These are phyloP conservation scores for Ranitomeya imitator DNA, from an alignment of 2,113 vertebrate genomes.

Conservation along the genomic window DNA sequence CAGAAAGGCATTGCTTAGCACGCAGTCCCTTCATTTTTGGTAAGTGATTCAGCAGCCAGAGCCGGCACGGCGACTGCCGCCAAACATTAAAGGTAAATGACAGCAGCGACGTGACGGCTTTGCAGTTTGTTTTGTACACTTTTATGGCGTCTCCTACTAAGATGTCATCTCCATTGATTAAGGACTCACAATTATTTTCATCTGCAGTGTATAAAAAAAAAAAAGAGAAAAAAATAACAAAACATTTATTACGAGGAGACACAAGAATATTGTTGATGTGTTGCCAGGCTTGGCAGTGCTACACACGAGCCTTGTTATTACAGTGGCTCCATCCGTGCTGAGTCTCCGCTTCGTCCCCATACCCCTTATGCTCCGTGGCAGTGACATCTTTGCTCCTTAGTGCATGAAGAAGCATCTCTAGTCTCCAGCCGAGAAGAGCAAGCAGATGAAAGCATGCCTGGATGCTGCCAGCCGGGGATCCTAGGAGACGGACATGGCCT, in stretches of 20 bases:
- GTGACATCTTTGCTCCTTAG: constrained; percentile 63
- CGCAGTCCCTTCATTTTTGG: not conserved
- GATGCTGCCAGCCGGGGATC: constrained; percentile 75
- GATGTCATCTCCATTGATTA: constrained; percentile 50
- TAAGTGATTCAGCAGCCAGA: not conserved
- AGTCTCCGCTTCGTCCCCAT: constrained; percentile 60
- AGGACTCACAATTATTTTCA: constrained; percentile 21
- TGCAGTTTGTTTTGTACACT: not conserved
- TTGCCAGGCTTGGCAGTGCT: constrained; percentile 52
- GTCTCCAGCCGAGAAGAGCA: constrained; percentile 75
- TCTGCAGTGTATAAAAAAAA: constrained; percentile 20
- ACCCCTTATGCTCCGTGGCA: constrained; percentile 67
- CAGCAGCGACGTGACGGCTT: not conserved
- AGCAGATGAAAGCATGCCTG: constrained; percentile 90
- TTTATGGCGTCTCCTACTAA: constrained; percentile 7
- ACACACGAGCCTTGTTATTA: constrained; percentile 50
- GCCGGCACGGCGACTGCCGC: not conserved
- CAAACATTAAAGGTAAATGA: not conserved
- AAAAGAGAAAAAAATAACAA: not conserved
- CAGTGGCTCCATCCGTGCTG: constrained; percentile 51
- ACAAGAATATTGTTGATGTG: constrained; percentile 48
- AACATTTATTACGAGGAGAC: constrained; percentile 40
- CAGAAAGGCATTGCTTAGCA: not conserved
- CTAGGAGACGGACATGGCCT: constrained; percentile 88
- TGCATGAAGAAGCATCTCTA: constrained; percentile 65